These are phyloP conservation scores for Neoaliturus tenellus DNA, from an alignment of 2,888 invertebrate genomes.

Conservation along the genomic window DNA sequence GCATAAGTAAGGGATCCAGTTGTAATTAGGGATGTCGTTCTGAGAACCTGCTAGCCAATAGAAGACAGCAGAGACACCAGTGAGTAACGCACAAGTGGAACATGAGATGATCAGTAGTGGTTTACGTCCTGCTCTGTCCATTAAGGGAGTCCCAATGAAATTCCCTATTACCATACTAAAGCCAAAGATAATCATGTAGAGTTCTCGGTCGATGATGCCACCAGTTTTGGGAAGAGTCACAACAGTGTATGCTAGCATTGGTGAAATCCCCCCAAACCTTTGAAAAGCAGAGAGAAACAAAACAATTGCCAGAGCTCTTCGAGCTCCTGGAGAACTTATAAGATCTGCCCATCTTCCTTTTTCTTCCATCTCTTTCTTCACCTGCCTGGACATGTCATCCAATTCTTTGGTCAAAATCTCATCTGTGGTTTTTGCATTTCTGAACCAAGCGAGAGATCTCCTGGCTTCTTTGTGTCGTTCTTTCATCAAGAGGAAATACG, in stretches of 20 bases:
- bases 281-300: constrained; percentile 59
- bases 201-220: constrained; percentile 50
- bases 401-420: constrained; percentile 71
- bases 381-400: constrained; percentile 58
- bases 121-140: constrained; percentile 63
- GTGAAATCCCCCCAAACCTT: constrained; percentile 64
- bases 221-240: constrained; percentile 62
- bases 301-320: constrained; percentile 59
- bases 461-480: constrained; percentile 67
- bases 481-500: constrained; percentile 57
- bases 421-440: constrained; percentile 77
- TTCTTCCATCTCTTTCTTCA: constrained; percentile 64
- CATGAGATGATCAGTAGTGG: constrained; percentile 62
- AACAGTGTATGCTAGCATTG: constrained; percentile 63
- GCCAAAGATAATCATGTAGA: constrained; percentile 64
- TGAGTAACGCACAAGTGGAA: constrained; percentile 57
- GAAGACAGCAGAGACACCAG: constrained; percentile 58
- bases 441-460: constrained; percentile 76
- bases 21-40: constrained; percentile 70
- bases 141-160: constrained; percentile 58
- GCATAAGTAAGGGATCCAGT: constrained; percentile 75
- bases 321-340: constrained; percentile 54
- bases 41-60: constrained; percentile 56
- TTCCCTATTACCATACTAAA: constrained; percentile 57
- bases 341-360: constrained; percentile 60